phyloP scores from a whole-genome alignment of 2,888 invertebrate genomes.

The Drosophila affinis region DNA sequence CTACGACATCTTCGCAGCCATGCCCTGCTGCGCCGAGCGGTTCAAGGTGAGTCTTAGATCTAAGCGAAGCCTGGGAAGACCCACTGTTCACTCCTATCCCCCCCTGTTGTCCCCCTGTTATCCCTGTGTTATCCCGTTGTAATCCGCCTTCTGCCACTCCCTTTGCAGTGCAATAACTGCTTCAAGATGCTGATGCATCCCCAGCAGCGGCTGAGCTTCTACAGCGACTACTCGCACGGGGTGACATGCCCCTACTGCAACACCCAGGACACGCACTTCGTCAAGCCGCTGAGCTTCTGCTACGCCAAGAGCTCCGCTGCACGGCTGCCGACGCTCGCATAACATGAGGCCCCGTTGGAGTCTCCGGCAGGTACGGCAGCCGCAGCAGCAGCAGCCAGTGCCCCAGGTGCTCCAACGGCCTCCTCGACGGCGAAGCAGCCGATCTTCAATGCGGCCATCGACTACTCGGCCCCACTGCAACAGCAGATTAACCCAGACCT shows the following conservation, averaged over 20 bases:
- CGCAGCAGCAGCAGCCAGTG: conserved; percentile 61
- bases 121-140: neutral
- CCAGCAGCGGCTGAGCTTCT: conserved; percentile 93
- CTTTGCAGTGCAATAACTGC: conserved; percentile 94
- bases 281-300: conserved; percentile 93
- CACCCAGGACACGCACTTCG: conserved; percentile 96
- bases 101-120: neutral
- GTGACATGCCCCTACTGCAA: conserved; percentile 96
- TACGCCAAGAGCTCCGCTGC: conserved; percentile 90
- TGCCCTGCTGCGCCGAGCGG: conserved; percentile 96
- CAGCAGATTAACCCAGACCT: conserved; percentile 82
- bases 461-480: conserved; percentile 82
- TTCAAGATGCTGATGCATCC: conserved; percentile 94
- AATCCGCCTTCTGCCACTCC: neutral
- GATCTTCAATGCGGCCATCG: conserved; percentile 81
- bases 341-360: conserved; percentile 91
- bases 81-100: neutral
- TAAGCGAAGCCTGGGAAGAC: neutral
- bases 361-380: conserved; percentile 78
- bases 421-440: conserved; percentile 62
- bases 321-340: conserved; percentile 92
- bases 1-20: conserved; percentile 98
- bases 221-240: conserved; percentile 97
- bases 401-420: conserved; percentile 69
- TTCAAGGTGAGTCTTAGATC: conserved; percentile 89